These are phyloP conservation scores for Gnatocerus cornutus DNA, from an alignment of 2,888 invertebrate genomes.

Conservation along the genomic window DNA sequence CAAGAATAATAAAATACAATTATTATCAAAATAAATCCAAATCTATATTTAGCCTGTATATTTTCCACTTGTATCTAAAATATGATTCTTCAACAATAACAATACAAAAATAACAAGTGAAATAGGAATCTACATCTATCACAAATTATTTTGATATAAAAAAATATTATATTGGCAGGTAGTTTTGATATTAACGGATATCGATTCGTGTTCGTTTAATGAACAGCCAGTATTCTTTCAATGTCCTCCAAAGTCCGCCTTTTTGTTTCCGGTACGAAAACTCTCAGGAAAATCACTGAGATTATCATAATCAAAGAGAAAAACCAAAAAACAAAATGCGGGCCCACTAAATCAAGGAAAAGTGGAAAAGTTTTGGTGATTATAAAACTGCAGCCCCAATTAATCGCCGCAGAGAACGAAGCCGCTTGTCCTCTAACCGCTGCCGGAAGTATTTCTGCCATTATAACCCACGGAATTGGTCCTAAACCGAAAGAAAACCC, in stretches of 20 bases:
- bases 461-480: slow-evolving; percentile 83
- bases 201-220: not conserved
- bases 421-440: slow-evolving; percentile 92
- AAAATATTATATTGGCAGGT: too few species aligned
- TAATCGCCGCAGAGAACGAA: slow-evolving; percentile 90
- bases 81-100: too few species aligned
- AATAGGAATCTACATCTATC: too few species aligned
- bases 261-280: slow-evolving; percentile 93
- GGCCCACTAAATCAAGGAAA: slow-evolving; percentile 77
- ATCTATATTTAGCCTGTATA: too few species aligned
- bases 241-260: slow-evolving; percentile 95
- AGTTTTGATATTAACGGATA: too few species aligned
- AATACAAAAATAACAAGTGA: too few species aligned
- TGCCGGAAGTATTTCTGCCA: slow-evolving; percentile 92
- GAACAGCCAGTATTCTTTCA: slow-evolving; percentile 80
- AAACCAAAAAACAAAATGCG: slow-evolving; percentile 85
- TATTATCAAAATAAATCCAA: too few species aligned
- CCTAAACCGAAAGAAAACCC: slow-evolving; percentile 91
- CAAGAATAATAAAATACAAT: too few species aligned
- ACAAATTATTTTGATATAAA: too few species aligned
- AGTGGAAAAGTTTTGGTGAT: slow-evolving; percentile 90
- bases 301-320: slow-evolving; percentile 83
- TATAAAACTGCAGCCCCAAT: slow-evolving; percentile 92
- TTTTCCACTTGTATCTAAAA: too few species aligned
- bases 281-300: slow-evolving; percentile 85